Conservation (phyloP, 2,888 invertebrate genomes). For the Dryomyza anilis region DNA sequence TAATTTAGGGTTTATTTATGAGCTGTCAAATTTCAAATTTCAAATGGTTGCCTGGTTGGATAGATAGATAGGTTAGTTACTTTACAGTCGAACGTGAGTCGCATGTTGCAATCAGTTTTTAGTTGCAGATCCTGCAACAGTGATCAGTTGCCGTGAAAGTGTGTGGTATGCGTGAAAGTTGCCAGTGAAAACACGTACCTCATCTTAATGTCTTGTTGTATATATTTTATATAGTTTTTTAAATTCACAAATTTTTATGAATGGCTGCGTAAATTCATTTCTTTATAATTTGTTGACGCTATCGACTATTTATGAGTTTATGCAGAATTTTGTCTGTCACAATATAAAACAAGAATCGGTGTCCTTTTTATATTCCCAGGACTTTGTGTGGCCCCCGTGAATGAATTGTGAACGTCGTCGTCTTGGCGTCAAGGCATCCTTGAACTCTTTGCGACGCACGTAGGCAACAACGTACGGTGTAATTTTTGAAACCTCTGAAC, state of each 20-base stretch:
- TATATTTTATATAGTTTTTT: too few relatives aligned
- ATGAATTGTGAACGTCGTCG: slow-evolving; percentile 34
- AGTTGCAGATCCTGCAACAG: too few relatives aligned
- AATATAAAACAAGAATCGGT: neutral
- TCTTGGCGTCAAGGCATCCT: slow-evolving; percentile 41
- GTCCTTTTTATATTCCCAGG: slow-evolving; percentile 19
- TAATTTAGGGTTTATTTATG: slow-evolving; percentile 57
- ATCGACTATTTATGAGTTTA: slow-evolving; percentile 54
- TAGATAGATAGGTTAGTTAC: too few relatives aligned
- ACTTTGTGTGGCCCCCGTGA: slow-evolving; percentile 38
- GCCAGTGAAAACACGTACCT: slow-evolving; percentile 15
- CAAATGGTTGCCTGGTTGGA: too few relatives aligned
- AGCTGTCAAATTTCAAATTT: slow-evolving; percentile 46
- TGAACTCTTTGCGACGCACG: slow-evolving; percentile 43
- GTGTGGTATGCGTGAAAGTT: neutral
- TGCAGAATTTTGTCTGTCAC: slow-evolving; percentile 49
- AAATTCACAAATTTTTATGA: neutral
- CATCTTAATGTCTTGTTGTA: too few relatives aligned
- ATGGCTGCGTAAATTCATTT: slow-evolving; percentile 5
- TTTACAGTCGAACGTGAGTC: too few relatives aligned
- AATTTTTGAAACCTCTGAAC: too few relatives aligned
- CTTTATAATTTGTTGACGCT: slow-evolving; percentile 5
- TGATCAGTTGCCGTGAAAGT: too few relatives aligned
- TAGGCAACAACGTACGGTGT: too few relatives aligned
- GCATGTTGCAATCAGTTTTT: too few relatives aligned